Percentiles rank a stretch among this genome's conserved stretches.
Conservation (phyloP, 2,888 invertebrate genomes). For the Melikaiella ostensackeni region DNA sequence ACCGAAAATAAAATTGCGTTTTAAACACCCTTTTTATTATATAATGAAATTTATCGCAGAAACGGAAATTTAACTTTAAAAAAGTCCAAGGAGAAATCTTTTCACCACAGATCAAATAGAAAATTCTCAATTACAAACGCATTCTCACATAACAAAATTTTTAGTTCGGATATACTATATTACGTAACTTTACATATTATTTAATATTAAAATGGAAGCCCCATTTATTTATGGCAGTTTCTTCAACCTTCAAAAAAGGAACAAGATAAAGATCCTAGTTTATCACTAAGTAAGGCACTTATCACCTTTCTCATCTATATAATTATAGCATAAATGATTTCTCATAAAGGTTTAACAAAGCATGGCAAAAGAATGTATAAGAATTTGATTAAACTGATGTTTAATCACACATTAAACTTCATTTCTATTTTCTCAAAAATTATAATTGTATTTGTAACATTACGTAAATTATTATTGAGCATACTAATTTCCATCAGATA, state of each 20-base stretch:
- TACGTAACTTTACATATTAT: constrained; percentile 2
- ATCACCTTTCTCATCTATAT: neutral
- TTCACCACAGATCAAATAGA: neutral
- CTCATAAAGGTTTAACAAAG: constrained; percentile 1
- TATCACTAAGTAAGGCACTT: neutral
- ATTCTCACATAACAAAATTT: neutral
- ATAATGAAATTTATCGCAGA: too few relatives aligned
- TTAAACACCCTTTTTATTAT: too few relatives aligned
- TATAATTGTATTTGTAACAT: neutral
- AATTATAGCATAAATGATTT: neutral
- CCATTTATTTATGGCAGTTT: constrained; percentile 3
- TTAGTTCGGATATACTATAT: neutral
- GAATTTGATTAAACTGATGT: neutral
- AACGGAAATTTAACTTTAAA: neutral
- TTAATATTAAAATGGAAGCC: constrained; percentile 31
- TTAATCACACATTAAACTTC: constrained; percentile 16
- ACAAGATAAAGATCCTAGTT: neutral
- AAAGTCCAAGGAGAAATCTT: neutral
- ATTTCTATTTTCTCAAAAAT: neutral
- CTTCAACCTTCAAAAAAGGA: neutral
- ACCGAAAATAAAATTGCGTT: too few relatives aligned
- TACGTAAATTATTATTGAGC: neutral
- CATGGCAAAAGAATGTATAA: neutral
- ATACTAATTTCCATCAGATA: neutral
- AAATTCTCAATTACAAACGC: neutral